These are phyloP conservation scores for Zaprionus tsacasi DNA, from an alignment of 1,140 invertebrate species.

Conservation along the genomic window DNA sequence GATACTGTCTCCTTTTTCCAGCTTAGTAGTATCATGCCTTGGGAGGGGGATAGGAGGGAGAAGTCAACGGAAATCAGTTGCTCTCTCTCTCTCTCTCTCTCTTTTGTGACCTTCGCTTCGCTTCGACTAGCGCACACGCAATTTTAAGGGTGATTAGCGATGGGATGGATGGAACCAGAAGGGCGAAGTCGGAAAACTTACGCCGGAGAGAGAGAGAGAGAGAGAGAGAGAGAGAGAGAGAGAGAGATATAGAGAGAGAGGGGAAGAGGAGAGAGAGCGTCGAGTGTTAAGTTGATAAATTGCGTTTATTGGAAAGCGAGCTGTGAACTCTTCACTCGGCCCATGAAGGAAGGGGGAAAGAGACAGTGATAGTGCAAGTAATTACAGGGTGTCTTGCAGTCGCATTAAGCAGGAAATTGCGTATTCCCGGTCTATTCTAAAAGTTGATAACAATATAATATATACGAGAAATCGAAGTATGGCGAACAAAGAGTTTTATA, in stretches of 20 bases:
- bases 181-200: background rate
- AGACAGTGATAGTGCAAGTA: background rate
- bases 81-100: background rate
- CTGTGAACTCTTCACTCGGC: slow-evolving; percentile 46
- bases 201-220: background rate
- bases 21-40: background rate
- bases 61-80: slow-evolving; percentile 43
- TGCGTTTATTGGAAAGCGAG: slow-evolving; percentile 72
- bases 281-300: slow-evolving; percentile 81
- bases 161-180: slow-evolving; percentile 19
- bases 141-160: slow-evolving; percentile 79
- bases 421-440: background rate
- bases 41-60: background rate
- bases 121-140: slow-evolving; percentile 53
- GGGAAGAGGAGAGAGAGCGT: slow-evolving; percentile 30
- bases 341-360: background rate
- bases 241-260: no score
- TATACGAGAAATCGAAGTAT: background rate
- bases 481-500: background rate
- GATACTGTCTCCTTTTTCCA: slow-evolving; percentile 11
- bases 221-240: no score
- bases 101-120: slow-evolving; percentile 61
- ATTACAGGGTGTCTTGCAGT: background rate
- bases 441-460: background rate
- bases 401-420: background rate